Conservation (phyloP, 2,888 invertebrate species). For the Cheilosia grossa region DNA sequence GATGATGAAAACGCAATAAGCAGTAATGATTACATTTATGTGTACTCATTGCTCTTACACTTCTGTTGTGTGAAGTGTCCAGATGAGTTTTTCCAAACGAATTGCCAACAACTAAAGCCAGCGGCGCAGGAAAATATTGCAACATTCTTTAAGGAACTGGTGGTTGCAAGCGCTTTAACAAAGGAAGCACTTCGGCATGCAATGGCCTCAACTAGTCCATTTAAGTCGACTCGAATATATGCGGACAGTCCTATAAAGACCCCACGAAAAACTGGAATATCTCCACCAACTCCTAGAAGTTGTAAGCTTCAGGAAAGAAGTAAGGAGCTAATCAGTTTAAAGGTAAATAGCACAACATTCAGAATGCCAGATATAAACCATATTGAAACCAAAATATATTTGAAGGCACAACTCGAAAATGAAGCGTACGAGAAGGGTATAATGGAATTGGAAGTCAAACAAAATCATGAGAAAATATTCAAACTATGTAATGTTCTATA, state of each 20-base stretch:
- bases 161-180: constrained; percentile 76
- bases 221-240: constrained; percentile 2
- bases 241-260: constrained; percentile 76
- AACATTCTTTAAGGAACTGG: constrained; percentile 78
- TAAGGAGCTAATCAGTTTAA: constrained; percentile 79
- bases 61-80: constrained; percentile 80
- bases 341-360: constrained; percentile 71
- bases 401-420: constrained; percentile 80
- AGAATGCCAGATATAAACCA: neutral
- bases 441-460: constrained; percentile 79
- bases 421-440: constrained; percentile 81
- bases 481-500: constrained; percentile 76
- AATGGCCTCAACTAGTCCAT: constrained; percentile 76
- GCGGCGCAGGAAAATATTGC: constrained; percentile 78
- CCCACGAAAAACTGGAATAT: constrained; percentile 75
- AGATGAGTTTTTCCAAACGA: constrained; percentile 79
- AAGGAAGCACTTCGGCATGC: constrained; percentile 77
- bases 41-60: constrained; percentile 81
- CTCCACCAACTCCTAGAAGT: constrained; percentile 80
- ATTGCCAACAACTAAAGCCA: constrained; percentile 79
- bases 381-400: neutral
- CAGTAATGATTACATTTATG: constrained; percentile 79
- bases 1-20: constrained; percentile 77
- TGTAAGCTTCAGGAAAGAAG: constrained; percentile 80
- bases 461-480: constrained; percentile 78